These are phyloP conservation scores for Leptocoma aspasia DNA, from an alignment of 2,113 vertebrate genomes.

Conservation along the genomic window DNA sequence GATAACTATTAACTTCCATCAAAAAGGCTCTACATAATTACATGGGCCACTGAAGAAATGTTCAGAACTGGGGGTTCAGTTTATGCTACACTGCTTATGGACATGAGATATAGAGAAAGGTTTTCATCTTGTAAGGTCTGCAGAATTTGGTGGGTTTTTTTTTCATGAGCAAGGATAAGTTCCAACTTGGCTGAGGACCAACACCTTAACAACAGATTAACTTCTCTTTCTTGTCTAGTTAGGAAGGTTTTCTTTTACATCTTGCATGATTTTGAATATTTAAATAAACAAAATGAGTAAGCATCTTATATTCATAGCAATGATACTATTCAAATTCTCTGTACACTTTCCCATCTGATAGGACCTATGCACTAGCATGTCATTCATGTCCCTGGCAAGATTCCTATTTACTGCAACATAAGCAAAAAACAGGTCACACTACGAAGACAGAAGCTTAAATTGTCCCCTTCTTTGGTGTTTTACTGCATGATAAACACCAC, in stretches of 20 bases:
- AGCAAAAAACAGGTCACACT: background rate
- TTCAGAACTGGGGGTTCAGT: background rate
- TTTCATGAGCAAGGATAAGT: background rate
- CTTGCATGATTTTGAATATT: background rate
- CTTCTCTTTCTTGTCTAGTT: background rate
- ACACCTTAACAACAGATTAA: background rate
- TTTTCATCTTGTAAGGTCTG: background rate
- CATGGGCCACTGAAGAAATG: background rate
- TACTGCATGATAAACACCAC: background rate
- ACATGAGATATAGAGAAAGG: background rate
- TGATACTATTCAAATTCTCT: background rate
- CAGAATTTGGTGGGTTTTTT: background rate
- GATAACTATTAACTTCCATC: background rate
- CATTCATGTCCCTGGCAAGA: background rate
- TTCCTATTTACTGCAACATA: background rate
- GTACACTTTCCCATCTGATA: background rate
- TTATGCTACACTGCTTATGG: background rate
- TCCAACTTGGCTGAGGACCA: background rate
- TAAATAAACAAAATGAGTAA: background rate
- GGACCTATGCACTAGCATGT: background rate
- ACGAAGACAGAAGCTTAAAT: background rate
- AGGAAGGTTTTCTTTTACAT: background rate
- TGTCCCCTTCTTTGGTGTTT: background rate
- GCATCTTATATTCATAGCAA: background rate
- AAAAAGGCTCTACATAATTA: background rate